Evolutionary conservation across 2,888 invertebrate species (phyloP), one percentile per base, ranked within the genome.

Genomic region (Agrotis clavis): DNA sequence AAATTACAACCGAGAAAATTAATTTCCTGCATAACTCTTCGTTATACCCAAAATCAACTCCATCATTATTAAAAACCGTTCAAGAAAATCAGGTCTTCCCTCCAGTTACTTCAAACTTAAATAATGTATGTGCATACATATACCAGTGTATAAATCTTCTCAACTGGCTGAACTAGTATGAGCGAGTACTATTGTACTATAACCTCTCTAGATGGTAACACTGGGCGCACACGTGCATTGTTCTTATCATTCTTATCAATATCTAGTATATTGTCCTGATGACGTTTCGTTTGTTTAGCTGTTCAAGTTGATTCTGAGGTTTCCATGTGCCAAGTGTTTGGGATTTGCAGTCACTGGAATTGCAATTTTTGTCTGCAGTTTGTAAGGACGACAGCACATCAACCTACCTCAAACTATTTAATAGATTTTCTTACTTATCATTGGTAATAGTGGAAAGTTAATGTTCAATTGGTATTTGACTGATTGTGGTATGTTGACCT

Each of bases 231-330:
- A 83, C 83, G 84, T 83, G 86, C 65, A 85, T 57, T 25, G 47
- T 6, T 59, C 59, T 83, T 83, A 85, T 83, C 83, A 79, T n/a
- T 59, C 57, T 83, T 83, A 85, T 83, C 86, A 81, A 74, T 74
- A 60, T 64, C 82, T 82, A 69, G 79, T 51, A 67, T 79, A 63
- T 74, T 67, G 79, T 80, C 68, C 67, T 79, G 62, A 19, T 69
- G 62, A 82, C 72, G 82, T 82, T 48, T 78, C n/a, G 41, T 82
- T 82, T 66, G 59, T 54, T 82, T 54, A n/a, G 78, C n/a, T n/a
- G n/a, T 77, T 66, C 65, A 65, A 50, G 72, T 71, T 77, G 77
- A 54, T 77, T 50, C 81, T 81, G 25, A 69, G 48, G 71, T 63
- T 79, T 71, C 53, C 41, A 73, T 77, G 77, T 59, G 50, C 2